phyloP scores from a whole-genome alignment of 1,140 invertebrate species.

The Antheraea pernyi region DNA sequence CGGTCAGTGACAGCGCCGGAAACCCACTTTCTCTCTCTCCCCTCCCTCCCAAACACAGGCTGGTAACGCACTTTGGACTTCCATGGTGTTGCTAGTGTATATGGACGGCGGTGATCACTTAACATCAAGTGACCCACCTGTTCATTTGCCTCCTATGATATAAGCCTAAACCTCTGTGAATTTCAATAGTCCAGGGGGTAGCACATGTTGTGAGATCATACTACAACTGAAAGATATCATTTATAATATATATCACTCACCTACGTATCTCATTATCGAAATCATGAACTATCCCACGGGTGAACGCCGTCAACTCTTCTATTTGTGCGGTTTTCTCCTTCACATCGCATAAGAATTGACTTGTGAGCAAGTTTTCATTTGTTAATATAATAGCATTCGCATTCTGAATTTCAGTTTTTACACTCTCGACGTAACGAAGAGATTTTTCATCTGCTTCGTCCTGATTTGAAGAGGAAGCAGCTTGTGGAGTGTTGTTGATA shows the following conservation, averaged over 20 bases:
- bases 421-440: constrained; percentile 47
- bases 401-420: constrained; percentile 50
- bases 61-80: too few relatives aligned
- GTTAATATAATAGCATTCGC: constrained; percentile 42
- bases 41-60: too few relatives aligned
- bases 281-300: constrained; percentile 53
- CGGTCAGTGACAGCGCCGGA: too few relatives aligned
- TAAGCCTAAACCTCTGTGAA: too few relatives aligned
- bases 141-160: too few relatives aligned
- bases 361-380: constrained; percentile 57
- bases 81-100: too few relatives aligned
- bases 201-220: too few relatives aligned
- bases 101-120: too few relatives aligned
- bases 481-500: constrained; percentile 47
- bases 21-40: too few relatives aligned
- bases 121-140: too few relatives aligned
- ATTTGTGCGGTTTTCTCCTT: constrained; percentile 55
- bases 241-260: constrained; percentile 25
- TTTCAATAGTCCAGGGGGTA: too few relatives aligned
- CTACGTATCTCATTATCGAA: constrained; percentile 59
- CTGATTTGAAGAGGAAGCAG: constrained; percentile 33
- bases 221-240: too few relatives aligned
- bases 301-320: constrained; percentile 61
- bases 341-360: constrained; percentile 53
- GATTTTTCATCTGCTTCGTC: constrained; percentile 36